Conservation (phyloP, 2,113 vertebrate genomes). For the Steatornis caripensis region DNA sequence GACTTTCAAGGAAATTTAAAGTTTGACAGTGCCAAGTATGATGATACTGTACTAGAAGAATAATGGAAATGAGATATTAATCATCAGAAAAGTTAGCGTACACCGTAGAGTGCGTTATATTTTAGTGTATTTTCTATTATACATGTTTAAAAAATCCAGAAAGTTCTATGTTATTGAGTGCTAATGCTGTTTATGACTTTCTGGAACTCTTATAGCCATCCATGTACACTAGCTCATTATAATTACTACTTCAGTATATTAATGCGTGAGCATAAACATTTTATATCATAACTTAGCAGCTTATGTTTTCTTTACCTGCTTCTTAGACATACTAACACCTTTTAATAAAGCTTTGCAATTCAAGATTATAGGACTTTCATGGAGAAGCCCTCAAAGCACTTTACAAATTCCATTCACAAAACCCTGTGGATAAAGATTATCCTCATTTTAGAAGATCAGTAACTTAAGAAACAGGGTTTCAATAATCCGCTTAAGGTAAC, state of each 20-base stretch:
- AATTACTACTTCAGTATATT: background rate
- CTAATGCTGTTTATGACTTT: background rate
- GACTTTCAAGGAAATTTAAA: background rate
- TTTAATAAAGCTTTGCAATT: slow-evolving; percentile 29
- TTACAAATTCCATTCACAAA: slow-evolving; percentile 53
- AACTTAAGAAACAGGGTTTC: slow-evolving; percentile 28
- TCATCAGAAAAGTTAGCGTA: background rate
- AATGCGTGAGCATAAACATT: background rate
- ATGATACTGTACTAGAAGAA: background rate
- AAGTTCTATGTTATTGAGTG: background rate
- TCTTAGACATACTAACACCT: background rate
- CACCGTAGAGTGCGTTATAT: background rate
- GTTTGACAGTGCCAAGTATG: background rate
- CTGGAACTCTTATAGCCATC: background rate
- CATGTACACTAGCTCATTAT: background rate
- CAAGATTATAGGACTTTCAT: slow-evolving; percentile 10
- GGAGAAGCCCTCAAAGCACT: slow-evolving; percentile 1
- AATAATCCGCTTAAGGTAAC: slow-evolving; percentile 18
- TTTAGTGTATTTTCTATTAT: background rate
- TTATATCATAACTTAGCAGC: background rate
- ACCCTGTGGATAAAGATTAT: slow-evolving; percentile 38
- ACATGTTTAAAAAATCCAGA: background rate
- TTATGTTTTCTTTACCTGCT: slow-evolving; percentile 1
- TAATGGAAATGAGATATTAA: background rate
- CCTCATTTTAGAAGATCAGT: slow-evolving; percentile 13